Base-by-base conservation (phyloP, 2,797 vertebrate species). In the Enoplosus armatus region DNA sequence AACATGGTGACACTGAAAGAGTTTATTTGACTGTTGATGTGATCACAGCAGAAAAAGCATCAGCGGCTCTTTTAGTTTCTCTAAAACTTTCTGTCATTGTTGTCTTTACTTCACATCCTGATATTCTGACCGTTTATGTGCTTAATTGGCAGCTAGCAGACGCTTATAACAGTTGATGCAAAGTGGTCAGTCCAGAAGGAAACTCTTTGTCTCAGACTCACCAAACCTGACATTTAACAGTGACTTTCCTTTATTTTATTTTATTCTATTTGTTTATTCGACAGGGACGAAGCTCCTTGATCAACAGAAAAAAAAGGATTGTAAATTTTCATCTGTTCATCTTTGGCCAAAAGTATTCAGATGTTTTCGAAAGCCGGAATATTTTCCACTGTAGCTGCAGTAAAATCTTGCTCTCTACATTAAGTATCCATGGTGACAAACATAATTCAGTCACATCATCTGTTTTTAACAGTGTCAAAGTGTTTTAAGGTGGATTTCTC, bases 401-500 rank as follows among this genome's bases (percentile, higher is more conserved):
- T 10, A 22, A 48, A n/a, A 48, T 48, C 8, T n/a, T 48, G 20
- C 47, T n/a, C 2, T 47, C 45, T 47, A 15, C 39, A 35, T 35
- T n/a, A n/a, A n/a, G n/a, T n/a, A n/a, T n/a, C n/a, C n/a, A n/a
- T n/a, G n/a, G n/a, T n/a, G n/a, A n/a, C n/a, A n/a, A n/a, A n/a
- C n/a, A n/a, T n/a, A 39, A 11, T 41, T 2, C 2, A n/a, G 16
- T 24, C 35, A 2, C n/a, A 11, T 24, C 8, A n/a, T 47, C 8
- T 16, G 22, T 55, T 41, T n/a, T 55, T 0, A 43, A 60, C 54
- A 11, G 27, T 56, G 60, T 75, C 31, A 9, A 2, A 41, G 67
- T 56, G 75, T 77, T 84, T 79, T 39, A 64, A 47, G 73, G 86
- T 86, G 62, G 85, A 87, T 87, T 84, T 85, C 64, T 55, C 72